These are phyloP conservation scores for Scaptomyza hsui DNA, from an alignment of 1,140 invertebrate genomes.

Conservation along the genomic window DNA sequence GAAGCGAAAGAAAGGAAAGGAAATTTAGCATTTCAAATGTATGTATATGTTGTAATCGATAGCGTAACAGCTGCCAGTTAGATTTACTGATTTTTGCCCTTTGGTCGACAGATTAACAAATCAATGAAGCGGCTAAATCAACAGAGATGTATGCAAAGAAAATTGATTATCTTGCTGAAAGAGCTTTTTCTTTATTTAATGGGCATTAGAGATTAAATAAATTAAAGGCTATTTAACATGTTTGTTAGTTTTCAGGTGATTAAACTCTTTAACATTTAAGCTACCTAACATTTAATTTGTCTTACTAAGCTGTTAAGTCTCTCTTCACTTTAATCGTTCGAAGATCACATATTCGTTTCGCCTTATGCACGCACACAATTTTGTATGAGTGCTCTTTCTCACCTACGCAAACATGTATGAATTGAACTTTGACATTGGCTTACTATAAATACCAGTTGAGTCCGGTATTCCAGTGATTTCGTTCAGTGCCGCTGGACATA, in stretches of 20 bases:
- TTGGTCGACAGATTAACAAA: constrained; percentile 39
- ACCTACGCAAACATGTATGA: not conserved
- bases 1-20: not conserved
- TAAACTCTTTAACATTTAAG: not conserved
- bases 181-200: not conserved
- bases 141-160: not conserved
- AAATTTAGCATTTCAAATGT: not conserved
- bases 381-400: no score
- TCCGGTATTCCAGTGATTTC: not conserved
- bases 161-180: not conserved
- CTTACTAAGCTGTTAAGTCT: not conserved
- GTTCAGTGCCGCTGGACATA: not conserved
- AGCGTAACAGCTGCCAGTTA: constrained; percentile 42
- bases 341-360: not conserved
- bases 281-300: not conserved
- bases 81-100: constrained; percentile 27
- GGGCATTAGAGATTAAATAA: not conserved
- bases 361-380: no score
- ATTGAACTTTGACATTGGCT: not conserved
- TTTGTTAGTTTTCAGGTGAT: not conserved
- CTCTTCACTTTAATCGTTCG: not conserved
- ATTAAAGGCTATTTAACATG: not conserved
- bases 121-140: constrained; percentile 7
- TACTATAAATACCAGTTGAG: not conserved
- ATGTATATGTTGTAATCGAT: constrained; percentile 41